A percentile compares a stretch with the other conserved stretches of the same genome.
Evolutionary conservation across 2,888 invertebrate genomes (phyloP).

Genomic region (Hoplodrina blanda): DNA sequence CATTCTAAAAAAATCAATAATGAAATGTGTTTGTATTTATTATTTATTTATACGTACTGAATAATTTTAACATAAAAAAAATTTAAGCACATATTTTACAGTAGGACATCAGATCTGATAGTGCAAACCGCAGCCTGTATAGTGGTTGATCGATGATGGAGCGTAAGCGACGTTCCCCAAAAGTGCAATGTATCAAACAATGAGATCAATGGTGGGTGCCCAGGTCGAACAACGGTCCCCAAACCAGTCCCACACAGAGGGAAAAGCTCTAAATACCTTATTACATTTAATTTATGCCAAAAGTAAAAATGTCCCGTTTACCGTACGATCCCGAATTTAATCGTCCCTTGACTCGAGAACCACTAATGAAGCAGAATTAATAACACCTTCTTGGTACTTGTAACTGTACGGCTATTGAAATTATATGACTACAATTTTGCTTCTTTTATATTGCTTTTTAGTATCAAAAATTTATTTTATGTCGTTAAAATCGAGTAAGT

Average conservation of each 20-base stretch:
- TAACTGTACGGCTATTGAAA: constrained; percentile 16
- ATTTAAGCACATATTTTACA: not conserved
- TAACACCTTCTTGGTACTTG: constrained; percentile 20
- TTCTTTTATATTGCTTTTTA: constrained; percentile 22
- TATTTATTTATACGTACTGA: not conserved
- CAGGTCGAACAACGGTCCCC: constrained; percentile 86
- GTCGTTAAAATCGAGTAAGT: constrained; percentile 13
- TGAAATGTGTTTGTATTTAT: too few relatives aligned
- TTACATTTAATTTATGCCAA: constrained; percentile 73
- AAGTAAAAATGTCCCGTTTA: constrained; percentile 74
- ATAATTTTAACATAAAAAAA: too few relatives aligned
- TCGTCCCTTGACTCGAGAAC: constrained; percentile 42
- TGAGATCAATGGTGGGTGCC: constrained; percentile 78
- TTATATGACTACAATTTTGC: constrained; percentile 9
- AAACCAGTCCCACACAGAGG: constrained; percentile 79
- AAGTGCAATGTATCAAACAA: constrained; percentile 87
- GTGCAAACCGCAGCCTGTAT: constrained; percentile 71
- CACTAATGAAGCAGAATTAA: constrained; percentile 52
- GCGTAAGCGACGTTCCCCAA: constrained; percentile 77
- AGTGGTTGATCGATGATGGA: constrained; percentile 71
- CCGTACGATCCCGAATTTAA: constrained; percentile 65
- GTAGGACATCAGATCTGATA: not conserved
- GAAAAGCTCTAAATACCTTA: constrained; percentile 70
- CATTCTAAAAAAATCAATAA: too few relatives aligned
- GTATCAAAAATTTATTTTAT: constrained; percentile 12